Conservation (phyloP, 2,113 vertebrate species). For the Muntiacus reevesi region DNA sequence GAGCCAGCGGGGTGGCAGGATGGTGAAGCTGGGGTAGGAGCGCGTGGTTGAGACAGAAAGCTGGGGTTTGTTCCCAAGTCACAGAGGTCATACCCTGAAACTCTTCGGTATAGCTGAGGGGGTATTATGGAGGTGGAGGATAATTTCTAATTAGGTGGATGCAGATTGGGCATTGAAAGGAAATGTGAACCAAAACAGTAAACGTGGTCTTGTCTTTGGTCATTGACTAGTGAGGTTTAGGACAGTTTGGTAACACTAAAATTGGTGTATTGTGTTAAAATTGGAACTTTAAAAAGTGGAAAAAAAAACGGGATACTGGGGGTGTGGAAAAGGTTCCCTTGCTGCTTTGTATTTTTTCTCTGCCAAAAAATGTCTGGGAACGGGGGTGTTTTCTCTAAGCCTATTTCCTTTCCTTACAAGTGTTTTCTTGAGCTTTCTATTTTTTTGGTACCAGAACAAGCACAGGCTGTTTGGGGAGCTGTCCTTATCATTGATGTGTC, state of each 20-base stretch:
- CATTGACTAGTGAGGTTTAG: not conserved
- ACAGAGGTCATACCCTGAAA: not conserved
- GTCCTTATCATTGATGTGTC: not conserved
- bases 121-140: accelerated
- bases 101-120: not conserved
- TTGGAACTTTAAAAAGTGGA: slow-evolving; percentile 18
- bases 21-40: not conserved
- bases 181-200: not conserved
- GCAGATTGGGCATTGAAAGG: not conserved
- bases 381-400: not conserved
- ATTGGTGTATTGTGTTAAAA: not conserved
- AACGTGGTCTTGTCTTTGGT: not conserved
- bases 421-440: slow-evolving; percentile 28
- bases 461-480: slow-evolving; percentile 54
- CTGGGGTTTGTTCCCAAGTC: not conserved
- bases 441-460: slow-evolving; percentile 18
- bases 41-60: not conserved
- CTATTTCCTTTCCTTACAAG: slow-evolving; percentile 26
- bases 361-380: slow-evolving; percentile 55
- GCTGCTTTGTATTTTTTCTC: slow-evolving; percentile 19
- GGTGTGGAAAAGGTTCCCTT: slow-evolving; percentile 40
- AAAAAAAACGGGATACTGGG: not conserved
- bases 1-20: not conserved
- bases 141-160: not conserved
- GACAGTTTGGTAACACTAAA: slow-evolving; percentile 18